Percentiles rank a stretch among this genome's conserved stretches.
Evolutionary conservation across 2,797 vertebrate species (phyloP).

Genomic region (Bryconaethiops microstoma): DNA sequence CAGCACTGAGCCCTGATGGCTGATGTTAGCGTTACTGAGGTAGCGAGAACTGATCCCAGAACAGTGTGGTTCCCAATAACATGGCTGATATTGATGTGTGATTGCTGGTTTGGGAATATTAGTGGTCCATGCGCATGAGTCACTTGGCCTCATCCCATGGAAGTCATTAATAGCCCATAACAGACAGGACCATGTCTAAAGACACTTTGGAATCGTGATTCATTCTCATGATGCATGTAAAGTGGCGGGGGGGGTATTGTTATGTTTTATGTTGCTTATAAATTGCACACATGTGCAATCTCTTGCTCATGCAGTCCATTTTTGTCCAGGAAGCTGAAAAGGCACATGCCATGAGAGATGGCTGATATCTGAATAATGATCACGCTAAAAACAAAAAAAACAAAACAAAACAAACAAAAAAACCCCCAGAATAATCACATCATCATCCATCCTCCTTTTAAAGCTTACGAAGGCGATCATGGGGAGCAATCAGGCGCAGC

Average conservation of each 20-base stretch:
- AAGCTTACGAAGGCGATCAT: background rate
- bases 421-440: background rate
- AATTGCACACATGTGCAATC: background rate
- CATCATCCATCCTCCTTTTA: background rate
- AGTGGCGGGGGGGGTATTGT: too few species aligned
- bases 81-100: background rate
- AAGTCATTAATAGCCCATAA: slow-evolving; percentile 31
- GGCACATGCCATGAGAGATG: background rate
- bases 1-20: background rate
- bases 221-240: background rate
- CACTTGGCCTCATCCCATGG: slow-evolving; percentile 4
- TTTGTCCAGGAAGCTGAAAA: too few species aligned
- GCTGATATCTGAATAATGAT: background rate
- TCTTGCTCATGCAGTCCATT: too few species aligned
- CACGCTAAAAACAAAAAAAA: background rate
- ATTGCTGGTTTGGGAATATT: background rate
- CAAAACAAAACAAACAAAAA: background rate
- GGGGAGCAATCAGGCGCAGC: background rate
- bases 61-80: background rate
- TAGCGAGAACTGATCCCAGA: background rate
- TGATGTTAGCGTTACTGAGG: background rate
- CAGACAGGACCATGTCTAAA: slow-evolving; percentile 16
- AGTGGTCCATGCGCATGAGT: slow-evolving; percentile 26
- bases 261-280: background rate
- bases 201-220: slow-evolving; percentile 16